Conservation (phyloP, 2,797 vertebrate species). For the Propithecus perrieri region DNA sequence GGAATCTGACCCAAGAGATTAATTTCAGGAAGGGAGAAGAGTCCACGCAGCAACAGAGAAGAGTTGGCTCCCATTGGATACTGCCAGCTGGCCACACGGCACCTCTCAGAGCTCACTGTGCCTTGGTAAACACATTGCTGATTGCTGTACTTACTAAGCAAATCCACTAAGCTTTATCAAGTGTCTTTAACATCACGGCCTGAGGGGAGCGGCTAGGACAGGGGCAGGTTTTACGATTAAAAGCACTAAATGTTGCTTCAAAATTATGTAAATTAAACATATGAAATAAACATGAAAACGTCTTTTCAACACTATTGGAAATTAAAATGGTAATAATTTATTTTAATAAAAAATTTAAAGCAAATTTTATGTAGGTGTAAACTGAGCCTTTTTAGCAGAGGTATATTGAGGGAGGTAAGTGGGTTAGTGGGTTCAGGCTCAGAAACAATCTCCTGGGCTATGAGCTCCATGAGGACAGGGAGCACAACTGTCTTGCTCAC, state of each 20-base stretch:
- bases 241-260: not conserved
- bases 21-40: constrained; percentile 40
- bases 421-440: not conserved
- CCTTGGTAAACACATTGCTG: constrained; percentile 42
- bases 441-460: not conserved
- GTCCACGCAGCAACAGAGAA: not conserved
- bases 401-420: not conserved
- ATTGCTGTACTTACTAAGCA: not conserved
- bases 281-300: not conserved
- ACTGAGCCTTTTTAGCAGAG: not conserved
- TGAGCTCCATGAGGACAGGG: not conserved
- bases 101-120: not conserved
- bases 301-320: not conserved
- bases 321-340: not conserved
- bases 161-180: constrained; percentile 6
- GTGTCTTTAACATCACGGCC: not conserved
- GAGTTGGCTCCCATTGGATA: not conserved
- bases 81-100: not conserved
- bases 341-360: not conserved
- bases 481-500: not conserved
- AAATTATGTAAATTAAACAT: constrained; percentile 43
- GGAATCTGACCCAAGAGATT: constrained; percentile 44
- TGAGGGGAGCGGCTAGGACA: not conserved
- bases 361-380: not conserved
- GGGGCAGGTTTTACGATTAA: not conserved